Percentiles rank a stretch among this genome's conserved stretches.
These are phyloP conservation scores for Ephestia elutella DNA, from an alignment of 1,140 invertebrate genomes.

Conservation along the genomic window DNA sequence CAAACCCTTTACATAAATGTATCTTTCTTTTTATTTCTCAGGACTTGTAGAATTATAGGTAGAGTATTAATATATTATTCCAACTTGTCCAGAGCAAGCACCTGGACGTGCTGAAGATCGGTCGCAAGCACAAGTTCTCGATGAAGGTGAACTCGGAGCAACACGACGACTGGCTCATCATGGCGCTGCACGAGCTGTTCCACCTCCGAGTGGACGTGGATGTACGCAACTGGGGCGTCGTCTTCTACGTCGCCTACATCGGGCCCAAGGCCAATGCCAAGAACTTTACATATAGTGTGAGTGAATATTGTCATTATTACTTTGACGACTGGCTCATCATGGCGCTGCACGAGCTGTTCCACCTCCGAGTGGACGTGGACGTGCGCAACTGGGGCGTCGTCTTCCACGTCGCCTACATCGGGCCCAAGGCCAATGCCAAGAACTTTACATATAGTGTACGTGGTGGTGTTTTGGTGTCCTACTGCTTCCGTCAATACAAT, in stretches of 20 bases:
- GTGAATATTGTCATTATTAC: no score
- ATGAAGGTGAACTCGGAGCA: constrained; percentile 44
- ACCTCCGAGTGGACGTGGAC: constrained; percentile 47
- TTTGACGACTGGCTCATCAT: constrained; percentile 47
- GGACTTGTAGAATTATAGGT: no score
- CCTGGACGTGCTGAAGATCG: constrained; percentile 32
- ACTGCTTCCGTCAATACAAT: no score
- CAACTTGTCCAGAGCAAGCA: constrained; percentile 30
- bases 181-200: constrained; percentile 42
- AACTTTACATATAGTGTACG: constrained; percentile 46
- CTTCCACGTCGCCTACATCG: constrained; percentile 50
- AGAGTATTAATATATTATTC: neutral
- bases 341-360: constrained; percentile 42
- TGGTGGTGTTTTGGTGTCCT: no score
- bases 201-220: constrained; percentile 48
- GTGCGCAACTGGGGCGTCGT: constrained; percentile 36
- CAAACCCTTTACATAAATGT: no score
- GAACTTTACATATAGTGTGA: constrained; percentile 46
- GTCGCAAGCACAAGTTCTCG: constrained; percentile 39
- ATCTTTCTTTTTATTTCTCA: no score
- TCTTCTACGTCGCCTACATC: constrained; percentile 47
- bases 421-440: constrained; percentile 45
- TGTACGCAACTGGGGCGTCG: constrained; percentile 35
- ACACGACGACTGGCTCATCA: constrained; percentile 46
- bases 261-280: constrained; percentile 49